Evolutionary conservation across 1,140 invertebrate species (phyloP), one percentile per base, ranked within the genome.

Genomic region (Heliothis virescens): DNA sequence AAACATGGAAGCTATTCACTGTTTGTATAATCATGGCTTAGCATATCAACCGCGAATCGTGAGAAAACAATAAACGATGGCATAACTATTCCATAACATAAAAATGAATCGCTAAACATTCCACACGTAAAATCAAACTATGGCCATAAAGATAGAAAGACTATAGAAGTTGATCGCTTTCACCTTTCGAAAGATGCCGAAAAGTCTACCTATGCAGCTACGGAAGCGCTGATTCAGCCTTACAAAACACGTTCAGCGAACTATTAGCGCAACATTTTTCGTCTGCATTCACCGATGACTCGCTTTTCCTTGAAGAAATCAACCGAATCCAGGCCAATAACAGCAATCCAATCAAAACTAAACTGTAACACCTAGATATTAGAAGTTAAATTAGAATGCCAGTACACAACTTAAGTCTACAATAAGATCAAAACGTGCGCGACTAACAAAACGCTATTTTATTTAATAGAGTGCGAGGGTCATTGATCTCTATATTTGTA

Each of bases 281-380:
- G 82, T 55, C 79, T 79, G 77, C 79, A 79, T 69, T 67, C 57
- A 82, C 71, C 79, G 81, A 81, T 82, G 81, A 84, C 77, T 82
- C 79, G 80, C 62, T 85, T 80, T 87, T 86, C 84, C 84, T 85
- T 71, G 77, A 87, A 82, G 84, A 87, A 87, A 82, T 87, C 86
- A 90, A 89, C 84, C 86, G 85, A 91, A 90, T 87, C 89, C 87
- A 84, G 88, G 89, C 79, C 87, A 88, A 86, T 53, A 52, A 7
- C 76, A 29, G 63, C 69, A 79, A 13, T 57, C 47, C 76, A 80
- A 65, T 62, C 79, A 16, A 87, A 89, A 85, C 80, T 79, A 53
- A 62, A 79, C 84, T 83, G 29, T 89, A 83, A 57, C 53, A 12
- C 12, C 50, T 50, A 52, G 63, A 57, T 15, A 48, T 80, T 86